Evolutionary conservation across 2,888 invertebrate species (phyloP), one percentile per base, ranked within the genome.

Genomic region (Sisyra nigra): DNA sequence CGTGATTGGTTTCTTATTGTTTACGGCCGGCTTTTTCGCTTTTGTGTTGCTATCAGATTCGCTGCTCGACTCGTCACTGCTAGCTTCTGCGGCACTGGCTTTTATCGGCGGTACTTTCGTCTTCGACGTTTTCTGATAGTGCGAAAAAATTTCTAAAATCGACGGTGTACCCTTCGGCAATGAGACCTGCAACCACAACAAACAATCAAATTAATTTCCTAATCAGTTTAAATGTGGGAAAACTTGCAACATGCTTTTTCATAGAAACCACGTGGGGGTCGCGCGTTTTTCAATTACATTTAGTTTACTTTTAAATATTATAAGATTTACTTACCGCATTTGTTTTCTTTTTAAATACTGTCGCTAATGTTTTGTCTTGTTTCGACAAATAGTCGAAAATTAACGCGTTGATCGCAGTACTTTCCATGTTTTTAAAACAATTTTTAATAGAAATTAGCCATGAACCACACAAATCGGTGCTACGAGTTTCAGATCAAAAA

Each of bases 291-390:
- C 18, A 17, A 13, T 9, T 11, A 9, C 18, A 34, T 34, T 18
- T 10, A 8, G 11, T 17, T 15, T 10, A 30, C 24, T 4, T 37
- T 15, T 17, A 18, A 39, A 44, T 39, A 42, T 31, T 29, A 43
- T 38, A 45, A 31, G 42, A 36, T 45, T 38, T 48, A 71, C 82
- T 77, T 69, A 84, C 84, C 65, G 80, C 75, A 58, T 83, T 82
- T 1, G 75, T 72, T 63, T 79, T 81, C 53, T 74, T 72, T 54
- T 77, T 70, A 56, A 78, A 82, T 40, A 76, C 67, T 53, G 72
- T 68, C 0, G 84, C 84, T 24, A 84, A 54, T 5, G 70, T 64
- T 57, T 74, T 75, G 54, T 82, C 77, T 49, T 71, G 68, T 49
- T 68, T 72, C 45, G 64, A 57, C 45, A 86, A 60, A 66, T 71